Percentiles rank a stretch among this genome's conserved stretches.
Conservation (phyloP, 1,140 invertebrate genomes). For the Oscheius sp. region DNA sequence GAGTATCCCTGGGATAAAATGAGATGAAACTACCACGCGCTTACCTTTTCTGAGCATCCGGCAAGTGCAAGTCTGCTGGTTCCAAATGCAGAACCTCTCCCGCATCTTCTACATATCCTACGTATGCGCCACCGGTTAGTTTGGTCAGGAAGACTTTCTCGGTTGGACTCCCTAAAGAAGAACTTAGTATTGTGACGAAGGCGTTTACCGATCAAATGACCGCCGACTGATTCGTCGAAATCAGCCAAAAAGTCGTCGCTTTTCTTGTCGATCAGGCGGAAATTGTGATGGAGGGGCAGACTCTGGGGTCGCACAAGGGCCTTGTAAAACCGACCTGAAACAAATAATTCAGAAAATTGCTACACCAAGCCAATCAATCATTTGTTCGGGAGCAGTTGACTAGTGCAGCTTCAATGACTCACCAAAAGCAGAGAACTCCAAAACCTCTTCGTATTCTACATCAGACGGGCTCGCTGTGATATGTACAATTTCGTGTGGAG, state of each 20-base stretch:
- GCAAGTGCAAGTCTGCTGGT: neutral
- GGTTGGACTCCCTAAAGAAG: neutral
- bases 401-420: no score
- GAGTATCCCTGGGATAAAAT: neutral
- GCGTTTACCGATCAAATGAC: neutral
- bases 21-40: no score
- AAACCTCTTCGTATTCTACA: no score
- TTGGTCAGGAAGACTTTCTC: neutral
- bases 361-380: no score
- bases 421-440: no score
- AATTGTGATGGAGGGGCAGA: neutral
- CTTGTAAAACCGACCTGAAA: neutral
- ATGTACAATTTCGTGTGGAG: no score
- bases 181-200: neutral
- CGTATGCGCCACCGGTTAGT: neutral
- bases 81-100: constrained; percentile 11
- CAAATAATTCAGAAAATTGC: no score
- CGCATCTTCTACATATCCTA: neutral
- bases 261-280: neutral
- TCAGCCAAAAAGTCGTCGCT: neutral
- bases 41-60: no score
- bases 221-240: neutral
- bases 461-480: no score
- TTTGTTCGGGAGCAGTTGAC: no score
- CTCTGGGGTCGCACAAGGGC: neutral